Evolutionary conservation across 2,113 vertebrate species (phyloP).

Genomic region (Periophthalmus modestus): DNA sequence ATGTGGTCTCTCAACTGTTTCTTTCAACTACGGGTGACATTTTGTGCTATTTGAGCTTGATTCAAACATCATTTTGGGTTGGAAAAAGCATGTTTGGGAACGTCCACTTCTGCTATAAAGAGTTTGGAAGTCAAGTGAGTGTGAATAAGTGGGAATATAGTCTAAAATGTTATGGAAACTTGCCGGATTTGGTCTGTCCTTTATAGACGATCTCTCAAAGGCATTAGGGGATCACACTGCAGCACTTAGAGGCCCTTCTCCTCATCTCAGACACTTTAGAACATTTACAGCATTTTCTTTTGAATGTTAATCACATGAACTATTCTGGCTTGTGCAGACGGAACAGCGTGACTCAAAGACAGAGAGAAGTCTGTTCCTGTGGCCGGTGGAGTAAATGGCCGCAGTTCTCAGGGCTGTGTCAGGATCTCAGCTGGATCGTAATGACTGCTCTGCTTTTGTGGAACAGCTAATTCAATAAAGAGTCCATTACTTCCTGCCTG

Average conservation of each 20-base stretch:
- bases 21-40: conserved; percentile 23
- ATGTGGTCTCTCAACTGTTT: neutral
- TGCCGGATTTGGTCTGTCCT: neutral
- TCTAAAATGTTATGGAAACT: neutral
- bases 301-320: neutral
- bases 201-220: neutral
- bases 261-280: neutral
- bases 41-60: neutral
- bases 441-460: conserved; percentile 57
- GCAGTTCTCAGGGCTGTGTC: conserved; percentile 44
- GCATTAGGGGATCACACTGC: neutral
- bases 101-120: too few relatives aligned
- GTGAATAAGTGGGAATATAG: too few relatives aligned
- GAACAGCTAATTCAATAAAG: conserved; percentile 70
- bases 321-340: neutral
- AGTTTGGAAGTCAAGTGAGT: too few relatives aligned
- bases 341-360: neutral
- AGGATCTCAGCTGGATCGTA: conserved; percentile 50
- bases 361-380: conserved; percentile 1
- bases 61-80: neutral
- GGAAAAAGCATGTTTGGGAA: neutral
- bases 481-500: conserved; percentile 66
- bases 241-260: neutral
- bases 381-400: conserved; percentile 47
- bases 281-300: neutral